Evolutionary conservation across 2,888 invertebrate species (phyloP), one percentile per base, ranked within the genome.

Genomic region (Himalopsyche japonica): DNA sequence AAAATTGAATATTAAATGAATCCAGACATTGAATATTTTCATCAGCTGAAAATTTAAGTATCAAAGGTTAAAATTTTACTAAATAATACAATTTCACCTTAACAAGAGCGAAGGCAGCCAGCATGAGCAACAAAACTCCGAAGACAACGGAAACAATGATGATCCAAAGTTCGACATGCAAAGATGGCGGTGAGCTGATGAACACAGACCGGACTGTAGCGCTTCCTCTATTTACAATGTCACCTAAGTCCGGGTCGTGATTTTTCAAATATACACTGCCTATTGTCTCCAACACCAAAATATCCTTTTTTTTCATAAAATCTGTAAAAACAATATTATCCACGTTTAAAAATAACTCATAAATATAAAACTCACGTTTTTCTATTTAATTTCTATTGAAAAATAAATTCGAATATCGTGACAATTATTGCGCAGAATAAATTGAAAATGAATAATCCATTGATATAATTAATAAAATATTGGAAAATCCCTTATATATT

Each of bases 281-380:
- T 77, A 89, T 88, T 2, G 91, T 89, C 8, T 89, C 88, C 70
- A 90, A 89, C 79, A 89, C 88, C 81, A 91, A 87, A 10, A 90
- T 89, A 85, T 91, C 90, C 87, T 89, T 90, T 8, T 76, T 12
- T n/a, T 80, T 78, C 82, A 85, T 85, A 27, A 82, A 32, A 24
- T 49, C 82, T 82, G 64, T 8, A 18, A 57, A 57, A 43, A 43
- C 6, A 1, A 43, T 15, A 43, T 15, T 12, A 43, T 43, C 3
- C 4, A 15, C 8, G 10, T 10, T n/a, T n/a, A n/a, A n/a, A n/a
- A n/a, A n/a, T n/a, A n/a, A n/a, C n/a, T n/a, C n/a, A n/a, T n/a
- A n/a, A n/a, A n/a, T n/a, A n/a, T n/a, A n/a, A n/a, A n/a, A n/a
- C n/a, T n/a, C n/a, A n/a, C n/a, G n/a, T n/a, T n/a, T n/a, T n/a